A percentile compares a stretch with the other conserved stretches of the same genome.
Conservation (phyloP, 1,140 invertebrate species). For the Bombus picipes region DNA sequence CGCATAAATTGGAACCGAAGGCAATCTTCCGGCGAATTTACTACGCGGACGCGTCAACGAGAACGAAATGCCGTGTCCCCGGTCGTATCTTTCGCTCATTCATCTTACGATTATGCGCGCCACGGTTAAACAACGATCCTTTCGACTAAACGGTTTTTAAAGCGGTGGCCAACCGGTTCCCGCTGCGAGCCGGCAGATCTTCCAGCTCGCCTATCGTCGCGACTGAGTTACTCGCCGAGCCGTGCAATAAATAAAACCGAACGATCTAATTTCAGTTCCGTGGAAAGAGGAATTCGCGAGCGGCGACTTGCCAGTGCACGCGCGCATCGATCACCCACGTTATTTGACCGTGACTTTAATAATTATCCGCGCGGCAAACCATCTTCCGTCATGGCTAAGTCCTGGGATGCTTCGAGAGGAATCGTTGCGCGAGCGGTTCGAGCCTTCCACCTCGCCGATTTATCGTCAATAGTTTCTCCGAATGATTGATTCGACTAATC, state of each 20-base stretch:
- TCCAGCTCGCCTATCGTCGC: not conserved
- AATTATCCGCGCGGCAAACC: slow-evolving; percentile 1
- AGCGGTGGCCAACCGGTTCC: slow-evolving; percentile 23
- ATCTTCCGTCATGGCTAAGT: not conserved
- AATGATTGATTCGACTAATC: slow-evolving; percentile 41
- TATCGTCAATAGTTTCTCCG: slow-evolving; percentile 40
- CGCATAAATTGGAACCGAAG: not conserved
- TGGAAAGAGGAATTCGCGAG: not conserved
- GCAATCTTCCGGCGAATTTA: not conserved
- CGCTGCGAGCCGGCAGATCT: not conserved
- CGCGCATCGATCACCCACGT: slow-evolving; percentile 13
- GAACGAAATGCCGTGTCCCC: not conserved
- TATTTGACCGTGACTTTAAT: slow-evolving; percentile 22
- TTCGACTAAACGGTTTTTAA: slow-evolving; percentile 17
- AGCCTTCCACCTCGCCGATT: slow-evolving; percentile 9
- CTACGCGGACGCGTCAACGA: not conserved
- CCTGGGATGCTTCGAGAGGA: too few species aligned
- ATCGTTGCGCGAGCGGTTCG: not conserved
- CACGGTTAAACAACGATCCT: slow-evolving; percentile 3
- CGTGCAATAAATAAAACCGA: slow-evolving; percentile 20
- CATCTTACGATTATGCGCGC: not conserved
- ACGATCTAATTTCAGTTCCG: slow-evolving; percentile 41
- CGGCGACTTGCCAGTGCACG: not conserved
- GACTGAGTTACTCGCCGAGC: not conserved
- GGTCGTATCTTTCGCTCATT: not conserved